These are phyloP conservation scores for Metacarcinus magister DNA, from an alignment of 2,888 invertebrate species.

Conservation along the genomic window DNA sequence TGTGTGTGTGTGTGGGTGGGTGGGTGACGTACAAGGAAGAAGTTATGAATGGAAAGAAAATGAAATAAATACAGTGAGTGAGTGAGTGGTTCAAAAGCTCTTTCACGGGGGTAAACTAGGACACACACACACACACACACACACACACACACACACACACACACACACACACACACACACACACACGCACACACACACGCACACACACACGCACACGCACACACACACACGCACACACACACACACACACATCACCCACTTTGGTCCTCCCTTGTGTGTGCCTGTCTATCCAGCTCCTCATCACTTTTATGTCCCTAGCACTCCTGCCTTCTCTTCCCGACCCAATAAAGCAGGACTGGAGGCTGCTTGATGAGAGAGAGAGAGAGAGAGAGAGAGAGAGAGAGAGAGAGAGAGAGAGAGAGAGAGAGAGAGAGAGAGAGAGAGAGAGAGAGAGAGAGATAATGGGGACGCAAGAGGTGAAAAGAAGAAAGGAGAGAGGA, in stretches of 20 bases:
- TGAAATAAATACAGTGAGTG: too few species aligned
- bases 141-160: constrained; percentile 58
- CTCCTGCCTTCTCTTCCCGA: background rate
- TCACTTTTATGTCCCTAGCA: background rate
- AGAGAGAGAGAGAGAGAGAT: background rate
- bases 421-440: background rate
- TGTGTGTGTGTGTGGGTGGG: too few species aligned
- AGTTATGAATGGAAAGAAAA: too few species aligned
- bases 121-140: constrained; percentile 42
- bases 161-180: constrained; percentile 41
- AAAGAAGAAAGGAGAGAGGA: background rate
- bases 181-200: constrained; percentile 65
- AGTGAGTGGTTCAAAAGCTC: too few species aligned
- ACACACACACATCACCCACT: background rate
- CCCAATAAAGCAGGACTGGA: constrained; percentile 15
- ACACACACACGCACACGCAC: constrained; percentile 68
- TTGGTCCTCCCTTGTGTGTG: background rate
- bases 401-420: background rate
- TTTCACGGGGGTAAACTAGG: too few species aligned
- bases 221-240: constrained; percentile 69
- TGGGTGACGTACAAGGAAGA: too few species aligned
- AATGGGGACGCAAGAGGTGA: background rate
- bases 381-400: background rate
- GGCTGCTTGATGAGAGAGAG: background rate
- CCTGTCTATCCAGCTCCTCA: constrained; percentile 9